Evolutionary conservation across 1,140 invertebrate species (phyloP).

Genomic region (Aphis craccivora): DNA sequence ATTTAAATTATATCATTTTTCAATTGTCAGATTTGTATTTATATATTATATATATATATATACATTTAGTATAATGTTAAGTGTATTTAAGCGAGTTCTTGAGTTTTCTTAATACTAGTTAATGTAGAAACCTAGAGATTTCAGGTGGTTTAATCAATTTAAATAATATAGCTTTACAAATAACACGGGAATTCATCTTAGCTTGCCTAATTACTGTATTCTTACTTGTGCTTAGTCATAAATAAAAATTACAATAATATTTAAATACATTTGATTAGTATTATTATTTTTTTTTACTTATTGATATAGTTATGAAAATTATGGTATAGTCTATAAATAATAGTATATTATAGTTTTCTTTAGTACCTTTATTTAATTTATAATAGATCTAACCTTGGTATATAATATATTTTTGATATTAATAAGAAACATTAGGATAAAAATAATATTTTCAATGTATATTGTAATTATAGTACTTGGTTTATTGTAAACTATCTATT

Average conservation of each 20-base stretch:
- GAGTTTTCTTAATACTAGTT: not conserved
- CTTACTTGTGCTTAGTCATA: not conserved
- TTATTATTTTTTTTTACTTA: not conserved
- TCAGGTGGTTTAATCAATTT: not conserved
- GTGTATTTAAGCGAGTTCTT: not conserved
- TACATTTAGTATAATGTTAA: not conserved
- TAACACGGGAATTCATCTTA: not conserved
- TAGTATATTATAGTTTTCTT: not conserved
- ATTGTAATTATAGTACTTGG: not conserved
- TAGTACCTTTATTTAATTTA: not conserved
- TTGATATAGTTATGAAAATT: not conserved
- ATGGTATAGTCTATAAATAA: not conserved
- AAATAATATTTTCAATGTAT: not conserved
- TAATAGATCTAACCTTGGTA: not conserved
- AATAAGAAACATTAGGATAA: not conserved
- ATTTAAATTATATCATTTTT: conserved; percentile 19
- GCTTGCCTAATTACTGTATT: not conserved
- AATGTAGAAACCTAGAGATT: not conserved
- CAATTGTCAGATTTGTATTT: conserved; percentile 4
- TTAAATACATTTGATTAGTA: not conserved
- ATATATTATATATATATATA: not conserved
- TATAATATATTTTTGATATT: not conserved
- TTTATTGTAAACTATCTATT: conserved; percentile 8
- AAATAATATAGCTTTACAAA: not conserved
- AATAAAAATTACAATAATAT: not conserved